Evolutionary conservation across 2,113 vertebrate species (phyloP), one percentile per base, ranked within the genome.

Genomic region (Ornithorhynchus anatinus): DNA sequence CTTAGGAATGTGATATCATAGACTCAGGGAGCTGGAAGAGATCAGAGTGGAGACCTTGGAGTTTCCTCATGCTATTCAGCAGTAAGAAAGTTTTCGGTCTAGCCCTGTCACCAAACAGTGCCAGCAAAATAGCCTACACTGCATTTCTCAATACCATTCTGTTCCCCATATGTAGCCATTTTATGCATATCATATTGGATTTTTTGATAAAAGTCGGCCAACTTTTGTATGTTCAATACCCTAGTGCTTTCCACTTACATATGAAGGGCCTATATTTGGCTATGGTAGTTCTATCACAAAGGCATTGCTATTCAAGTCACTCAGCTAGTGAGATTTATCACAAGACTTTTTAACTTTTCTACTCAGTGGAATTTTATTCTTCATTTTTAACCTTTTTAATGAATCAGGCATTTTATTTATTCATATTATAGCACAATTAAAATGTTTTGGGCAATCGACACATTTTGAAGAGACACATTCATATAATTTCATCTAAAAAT

Each of bases 401-500:
- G 36, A 57, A 60, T 58, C 15, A 37, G 13, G 66, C 1, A 31
- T 39, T 4, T 56, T 66, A 47, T 80, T 74, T 23, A 59, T 15
- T 69, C n/a, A 73, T 20, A 73, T 0, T 29, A 33, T 27, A 42
- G 2, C 6, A 37, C 33, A 75, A 75, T 82, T 69, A 70, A 80
- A 87, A 66, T 69, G 2, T 11, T 76, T 33, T 64, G 73, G 68
- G 29, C 5, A 59, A 6, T 62, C 20, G 29, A 5, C 50, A 50
- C 3, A 32, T 80, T 77, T 75, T 50, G 17, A 74, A 68, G 61
- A 68, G 15, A 57, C 14, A 10, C 51, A 40, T 63, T 76, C 3
- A 52, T 20, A 23, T 32, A 62, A 71, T 60, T 75, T 71, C 22
- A 77, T 70, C 23, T 77, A 60, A 64, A 38, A 69, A 31, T 8